Evolutionary conservation across 2,113 vertebrate species (phyloP).

Genomic region (Tyto alba): DNA sequence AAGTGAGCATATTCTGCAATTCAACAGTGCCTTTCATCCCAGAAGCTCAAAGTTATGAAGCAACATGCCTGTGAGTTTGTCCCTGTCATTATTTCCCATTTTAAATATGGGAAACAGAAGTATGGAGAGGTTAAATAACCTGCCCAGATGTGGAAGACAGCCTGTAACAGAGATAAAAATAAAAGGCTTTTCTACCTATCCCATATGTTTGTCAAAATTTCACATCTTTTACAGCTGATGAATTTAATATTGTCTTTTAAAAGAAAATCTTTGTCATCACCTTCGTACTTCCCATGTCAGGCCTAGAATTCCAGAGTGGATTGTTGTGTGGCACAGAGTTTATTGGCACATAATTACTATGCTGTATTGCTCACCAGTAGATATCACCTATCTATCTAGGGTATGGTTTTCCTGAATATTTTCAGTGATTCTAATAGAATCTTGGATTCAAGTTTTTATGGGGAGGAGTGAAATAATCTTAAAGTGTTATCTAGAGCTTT

Average conservation of each 20-base stretch:
- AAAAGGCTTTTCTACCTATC: background rate
- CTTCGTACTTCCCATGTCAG: background rate
- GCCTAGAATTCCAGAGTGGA: background rate
- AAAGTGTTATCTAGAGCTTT: background rate
- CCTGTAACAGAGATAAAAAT: background rate
- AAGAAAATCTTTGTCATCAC: background rate
- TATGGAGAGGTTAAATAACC: background rate
- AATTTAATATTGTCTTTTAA: background rate
- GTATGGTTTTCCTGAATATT: background rate
- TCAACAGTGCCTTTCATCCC: conserved; percentile 29
- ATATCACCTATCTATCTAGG: background rate
- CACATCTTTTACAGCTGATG: background rate
- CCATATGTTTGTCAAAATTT: background rate
- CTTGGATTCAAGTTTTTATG: background rate
- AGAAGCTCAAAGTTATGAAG: conserved; percentile 19
- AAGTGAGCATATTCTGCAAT: background rate
- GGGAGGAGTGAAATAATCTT: background rate
- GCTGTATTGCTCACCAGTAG: background rate
- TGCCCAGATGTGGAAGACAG: background rate
- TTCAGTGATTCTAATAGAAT: background rate
- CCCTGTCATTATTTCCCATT: background rate
- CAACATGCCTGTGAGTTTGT: background rate
- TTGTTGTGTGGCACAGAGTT: background rate
- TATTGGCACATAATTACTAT: background rate
- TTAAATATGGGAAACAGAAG: background rate